Conservation (phyloP, 2,888 invertebrate species). For the Drosophila prostipennis region DNA sequence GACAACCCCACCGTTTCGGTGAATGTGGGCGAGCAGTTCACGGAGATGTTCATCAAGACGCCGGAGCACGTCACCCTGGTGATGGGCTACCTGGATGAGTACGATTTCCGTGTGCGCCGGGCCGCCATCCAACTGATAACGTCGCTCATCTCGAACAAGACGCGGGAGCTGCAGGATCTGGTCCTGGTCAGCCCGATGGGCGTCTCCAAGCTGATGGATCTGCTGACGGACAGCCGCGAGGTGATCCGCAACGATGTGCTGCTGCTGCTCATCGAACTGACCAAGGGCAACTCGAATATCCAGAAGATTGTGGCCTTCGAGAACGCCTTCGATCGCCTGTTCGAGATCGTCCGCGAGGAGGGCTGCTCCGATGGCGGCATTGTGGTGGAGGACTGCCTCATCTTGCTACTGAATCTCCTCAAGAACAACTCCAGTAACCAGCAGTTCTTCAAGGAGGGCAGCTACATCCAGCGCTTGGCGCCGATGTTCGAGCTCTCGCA, state of each 20-base stretch:
- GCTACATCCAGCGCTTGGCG: conserved; percentile 94
- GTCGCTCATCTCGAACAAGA: conserved; percentile 93
- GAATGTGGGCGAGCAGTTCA: conserved; percentile 96
- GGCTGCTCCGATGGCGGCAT: conserved; percentile 98
- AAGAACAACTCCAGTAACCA: conserved; percentile 99
- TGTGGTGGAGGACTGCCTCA: conserved; percentile 98
- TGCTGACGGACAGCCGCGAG: conserved; percentile 96
- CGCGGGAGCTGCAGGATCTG: conserved; percentile 94
- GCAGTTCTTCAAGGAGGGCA: conserved; percentile 99
- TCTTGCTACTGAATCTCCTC: conserved; percentile 95
- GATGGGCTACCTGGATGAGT: conserved; percentile 95
- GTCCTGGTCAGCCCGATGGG: conserved; percentile 97
- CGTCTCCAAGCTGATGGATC: conserved; percentile 98
- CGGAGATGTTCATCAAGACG: conserved; percentile 98
- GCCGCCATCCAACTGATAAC: conserved; percentile 95
- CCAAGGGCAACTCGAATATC: conserved; percentile 95
- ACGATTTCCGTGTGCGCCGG: conserved; percentile 96
- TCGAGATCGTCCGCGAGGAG: conserved; percentile 96
- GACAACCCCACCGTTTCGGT: conserved; percentile 87
- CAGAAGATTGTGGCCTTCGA: conserved; percentile 99
- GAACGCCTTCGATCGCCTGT: conserved; percentile 97
- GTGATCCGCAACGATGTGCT: conserved; percentile 97
- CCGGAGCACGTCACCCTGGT: conserved; percentile 92
- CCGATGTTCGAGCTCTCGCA: conserved; percentile 94
- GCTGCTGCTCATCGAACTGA: conserved; percentile 94